phyloP scores from a whole-genome alignment of 2,888 invertebrate genomes.

The Andricus quercusramuli region DNA sequence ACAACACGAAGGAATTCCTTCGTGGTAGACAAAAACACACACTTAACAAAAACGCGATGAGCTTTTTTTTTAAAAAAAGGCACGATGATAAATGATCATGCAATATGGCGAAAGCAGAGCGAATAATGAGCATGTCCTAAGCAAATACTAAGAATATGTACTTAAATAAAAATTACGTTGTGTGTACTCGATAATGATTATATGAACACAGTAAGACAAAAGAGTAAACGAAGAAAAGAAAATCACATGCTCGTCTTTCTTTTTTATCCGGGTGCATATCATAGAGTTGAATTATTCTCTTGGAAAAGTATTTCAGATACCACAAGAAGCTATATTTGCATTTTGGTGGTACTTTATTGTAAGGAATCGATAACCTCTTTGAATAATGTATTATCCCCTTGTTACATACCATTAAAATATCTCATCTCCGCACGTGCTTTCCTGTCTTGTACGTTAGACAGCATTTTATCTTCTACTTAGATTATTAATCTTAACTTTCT shows the following conservation, averaged over 20 bases:
- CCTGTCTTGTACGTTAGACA: background rate
- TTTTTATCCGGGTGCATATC: constrained; percentile 45
- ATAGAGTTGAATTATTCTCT: constrained; percentile 31
- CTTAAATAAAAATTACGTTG: constrained; percentile 24
- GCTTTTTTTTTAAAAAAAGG: constrained; percentile 8
- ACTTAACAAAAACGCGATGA: background rate
- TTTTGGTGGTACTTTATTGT: background rate
- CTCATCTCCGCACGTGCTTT: background rate
- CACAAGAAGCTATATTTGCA: constrained; percentile 3
- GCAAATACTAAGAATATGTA: constrained; percentile 36
- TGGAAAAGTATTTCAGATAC: constrained; percentile 25
- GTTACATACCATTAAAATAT: background rate
- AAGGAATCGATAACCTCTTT: background rate
- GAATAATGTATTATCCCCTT: background rate
- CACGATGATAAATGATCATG: constrained; percentile 62
- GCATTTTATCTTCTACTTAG: background rate
- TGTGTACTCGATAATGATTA: constrained; percentile 41
- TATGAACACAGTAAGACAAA: constrained; percentile 42
- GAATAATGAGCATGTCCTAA: constrained; percentile 44
- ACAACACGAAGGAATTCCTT: no score
- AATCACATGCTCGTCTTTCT: constrained; percentile 44
- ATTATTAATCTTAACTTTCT: background rate
- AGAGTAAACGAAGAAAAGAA: constrained; percentile 45
- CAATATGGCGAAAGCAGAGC: constrained; percentile 75
- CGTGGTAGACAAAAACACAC: background rate